Base-by-base conservation (phyloP, 2,797 vertebrate species). In the Molossus alvarezi region DNA sequence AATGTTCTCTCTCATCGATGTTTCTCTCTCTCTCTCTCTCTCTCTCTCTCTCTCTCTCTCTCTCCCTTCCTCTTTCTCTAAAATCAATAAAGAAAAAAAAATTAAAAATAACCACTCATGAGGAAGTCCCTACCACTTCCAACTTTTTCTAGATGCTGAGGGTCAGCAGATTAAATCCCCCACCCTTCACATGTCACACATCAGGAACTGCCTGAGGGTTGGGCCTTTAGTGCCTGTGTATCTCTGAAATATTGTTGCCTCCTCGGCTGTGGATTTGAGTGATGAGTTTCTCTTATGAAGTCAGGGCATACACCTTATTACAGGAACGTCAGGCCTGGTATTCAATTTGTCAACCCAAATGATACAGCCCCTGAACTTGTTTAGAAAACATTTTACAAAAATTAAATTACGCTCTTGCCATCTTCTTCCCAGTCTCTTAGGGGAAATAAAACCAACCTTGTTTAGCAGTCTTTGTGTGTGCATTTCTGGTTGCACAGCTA, bases 401-500 rank as follows among this genome's bases (percentile, higher is more conserved):
- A 96, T 96, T 92, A 96, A 97, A 96, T 97, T 95, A 96, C 57
- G 91, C 79, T 76, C 75, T 86, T 96, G 62, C 91, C 57, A 67
- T 91, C 86, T 96, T 92, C 81, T 90, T 94, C 51, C 58, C 51
- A 33, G 76, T 95, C 94, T 94, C 94, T 15, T 15, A 29, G 60
- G 69, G 86, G 83, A 94, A 93, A 91, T 76, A 75, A 87, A 85
- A 90, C 58, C 97, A 97, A 96, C 51, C 87, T 77, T 57, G 97
- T 97, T 97, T 94, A 96, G 95, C 93, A 80, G 92, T 95, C 95
- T 98, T 97, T 97, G 94, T 95, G 93, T 96, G n/a, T 96, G 97
- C 0, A 0, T 88, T 88, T 95, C 80, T 60, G 91, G 95, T 93
- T 93, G 71, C 33, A 33, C 69, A 94, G 90, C 62, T 96, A 86